Conservation (phyloP, 2,797 vertebrate species). For the Carduelis carduelis region DNA sequence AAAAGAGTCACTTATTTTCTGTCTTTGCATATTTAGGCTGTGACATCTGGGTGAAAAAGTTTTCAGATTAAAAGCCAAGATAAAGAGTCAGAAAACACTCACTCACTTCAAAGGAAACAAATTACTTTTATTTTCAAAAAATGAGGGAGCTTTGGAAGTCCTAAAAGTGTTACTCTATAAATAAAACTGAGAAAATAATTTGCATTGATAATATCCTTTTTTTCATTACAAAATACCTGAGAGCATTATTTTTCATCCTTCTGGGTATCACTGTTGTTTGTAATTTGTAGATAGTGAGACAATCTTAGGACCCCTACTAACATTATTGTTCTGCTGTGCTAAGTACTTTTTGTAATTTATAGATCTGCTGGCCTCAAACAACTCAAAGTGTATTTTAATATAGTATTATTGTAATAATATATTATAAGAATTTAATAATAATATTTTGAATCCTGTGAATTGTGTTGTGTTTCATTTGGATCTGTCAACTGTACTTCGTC, state of each 20-base stretch:
- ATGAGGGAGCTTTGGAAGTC: background rate
- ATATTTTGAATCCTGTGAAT: background rate
- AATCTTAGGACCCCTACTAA: background rate
- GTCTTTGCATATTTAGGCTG: background rate
- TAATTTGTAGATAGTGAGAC: background rate
- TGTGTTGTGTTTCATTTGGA: background rate
- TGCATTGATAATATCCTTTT: background rate
- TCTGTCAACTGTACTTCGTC: background rate
- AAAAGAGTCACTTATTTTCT: background rate
- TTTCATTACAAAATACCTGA: background rate
- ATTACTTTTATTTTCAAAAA: background rate
- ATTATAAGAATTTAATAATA: background rate
- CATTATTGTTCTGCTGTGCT: background rate
- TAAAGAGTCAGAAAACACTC: background rate
- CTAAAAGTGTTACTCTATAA: background rate
- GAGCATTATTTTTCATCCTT: background rate
- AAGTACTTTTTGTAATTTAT: background rate
- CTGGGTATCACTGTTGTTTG: background rate
- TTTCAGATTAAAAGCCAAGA: conserved; percentile 14
- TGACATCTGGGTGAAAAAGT: background rate
- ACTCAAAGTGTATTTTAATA: background rate
- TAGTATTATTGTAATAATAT: background rate
- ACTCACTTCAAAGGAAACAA: background rate
- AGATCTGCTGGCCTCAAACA: background rate
- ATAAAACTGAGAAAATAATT: background rate